Conservation (phyloP, 2,113 vertebrate species). For the Paradoxurus hermaphroditus region DNA sequence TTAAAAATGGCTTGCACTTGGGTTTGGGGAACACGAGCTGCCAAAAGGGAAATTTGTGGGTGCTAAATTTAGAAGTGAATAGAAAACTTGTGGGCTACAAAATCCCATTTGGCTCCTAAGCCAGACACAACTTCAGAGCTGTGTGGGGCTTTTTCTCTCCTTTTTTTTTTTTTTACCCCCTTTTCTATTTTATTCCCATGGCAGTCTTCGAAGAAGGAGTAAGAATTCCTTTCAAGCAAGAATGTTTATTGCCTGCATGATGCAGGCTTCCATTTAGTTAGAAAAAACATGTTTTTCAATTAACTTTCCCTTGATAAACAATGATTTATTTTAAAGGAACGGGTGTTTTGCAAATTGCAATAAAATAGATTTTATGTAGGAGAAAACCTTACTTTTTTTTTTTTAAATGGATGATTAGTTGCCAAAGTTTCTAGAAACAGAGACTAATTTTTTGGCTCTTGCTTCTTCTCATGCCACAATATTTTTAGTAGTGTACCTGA, state of each 20-base stretch:
- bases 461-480: background rate
- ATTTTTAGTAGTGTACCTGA: slow-evolving; percentile 42
- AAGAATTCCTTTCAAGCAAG: slow-evolving; percentile 77
- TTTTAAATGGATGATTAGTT: background rate
- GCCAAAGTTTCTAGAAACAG: background rate
- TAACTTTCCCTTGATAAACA: slow-evolving; percentile 74
- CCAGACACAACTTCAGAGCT: slow-evolving; percentile 57
- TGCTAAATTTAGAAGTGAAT: slow-evolving; percentile 69
- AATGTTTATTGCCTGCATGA: slow-evolving; percentile 77
- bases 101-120: slow-evolving; percentile 60
- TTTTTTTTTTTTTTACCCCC: background rate
- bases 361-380: slow-evolving; percentile 57
- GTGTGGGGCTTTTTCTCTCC: background rate
- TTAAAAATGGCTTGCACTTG: slow-evolving; percentile 31
- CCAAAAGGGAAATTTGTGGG: slow-evolving; percentile 57
- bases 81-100: slow-evolving; percentile 57
- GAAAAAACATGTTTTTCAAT: slow-evolving; percentile 75
- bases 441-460: background rate
- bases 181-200: slow-evolving; percentile 74
- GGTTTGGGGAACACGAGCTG: background rate
- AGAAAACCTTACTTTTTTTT: slow-evolving; percentile 7
- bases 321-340: slow-evolving; percentile 73
- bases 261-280: slow-evolving; percentile 72
- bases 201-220: slow-evolving; percentile 69
- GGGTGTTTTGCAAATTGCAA: slow-evolving; percentile 53